These are phyloP conservation scores for Drosophila repletoides DNA, from an alignment of 1,140 invertebrate genomes.

Conservation along the genomic window DNA sequence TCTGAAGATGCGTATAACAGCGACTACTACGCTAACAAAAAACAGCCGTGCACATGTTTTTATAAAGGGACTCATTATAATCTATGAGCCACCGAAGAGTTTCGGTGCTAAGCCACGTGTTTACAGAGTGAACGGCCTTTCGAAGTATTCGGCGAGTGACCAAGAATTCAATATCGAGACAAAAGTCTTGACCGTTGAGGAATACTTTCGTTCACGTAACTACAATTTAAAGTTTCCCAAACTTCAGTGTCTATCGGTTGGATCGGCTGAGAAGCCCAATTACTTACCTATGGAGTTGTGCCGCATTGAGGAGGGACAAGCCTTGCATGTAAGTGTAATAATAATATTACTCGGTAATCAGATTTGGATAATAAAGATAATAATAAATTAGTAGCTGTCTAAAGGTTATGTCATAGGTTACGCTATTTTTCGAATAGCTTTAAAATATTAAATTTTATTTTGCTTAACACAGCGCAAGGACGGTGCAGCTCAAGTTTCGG, in stretches of 20 bases:
- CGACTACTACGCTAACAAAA: background rate
- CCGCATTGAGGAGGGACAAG: slow-evolving; percentile 85
- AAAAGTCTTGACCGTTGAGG: slow-evolving; percentile 76
- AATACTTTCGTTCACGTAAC: slow-evolving; percentile 83
- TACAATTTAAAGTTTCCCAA: slow-evolving; percentile 83
- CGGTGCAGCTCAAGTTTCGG: slow-evolving; percentile 84
- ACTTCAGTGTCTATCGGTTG: slow-evolving; percentile 86
- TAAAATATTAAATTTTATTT: background rate
- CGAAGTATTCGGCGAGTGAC: slow-evolving; percentile 45
- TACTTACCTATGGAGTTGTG: slow-evolving; percentile 86
- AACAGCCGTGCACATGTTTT: slow-evolving; percentile 6
- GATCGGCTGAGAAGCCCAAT: slow-evolving; percentile 83
- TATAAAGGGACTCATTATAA: slow-evolving; percentile 53
- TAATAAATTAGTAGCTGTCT: too few species aligned
- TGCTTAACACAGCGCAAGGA: slow-evolving; percentile 78
- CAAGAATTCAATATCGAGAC: slow-evolving; percentile 76
- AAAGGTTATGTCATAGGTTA: too few species aligned
- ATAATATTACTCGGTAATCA: too few species aligned
- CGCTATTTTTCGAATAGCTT: too few species aligned
- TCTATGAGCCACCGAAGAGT: slow-evolving; percentile 54
- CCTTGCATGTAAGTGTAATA: slow-evolving; percentile 70
- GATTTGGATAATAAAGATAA: too few species aligned
- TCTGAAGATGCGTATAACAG: background rate
- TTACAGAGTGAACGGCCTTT: slow-evolving; percentile 84
- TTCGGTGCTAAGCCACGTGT: slow-evolving; percentile 54